Evolutionary conservation across 2,888 invertebrate species (phyloP), one percentile per base, ranked within the genome.

Genomic region (Epinotia brunnichana): DNA sequence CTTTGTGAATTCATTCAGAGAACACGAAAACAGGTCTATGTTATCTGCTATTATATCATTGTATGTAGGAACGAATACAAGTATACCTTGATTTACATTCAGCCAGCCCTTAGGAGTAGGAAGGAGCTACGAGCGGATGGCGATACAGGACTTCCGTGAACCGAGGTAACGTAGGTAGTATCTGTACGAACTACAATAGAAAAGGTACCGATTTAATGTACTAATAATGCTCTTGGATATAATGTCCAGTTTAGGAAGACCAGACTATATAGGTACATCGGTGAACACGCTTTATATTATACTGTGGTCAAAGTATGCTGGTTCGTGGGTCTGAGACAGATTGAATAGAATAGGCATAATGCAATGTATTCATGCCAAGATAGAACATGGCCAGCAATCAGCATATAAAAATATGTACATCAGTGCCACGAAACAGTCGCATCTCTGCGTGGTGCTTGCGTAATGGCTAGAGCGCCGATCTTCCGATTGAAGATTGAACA

Each of bases 131-230:
- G 41, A 54, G 19, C 70, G 70, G 70, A 60, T 53, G 70, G 24
- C 53, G 19, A 48, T 35, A 59, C 64, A 44, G 7, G n/a, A 35
- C 51, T 57, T 70, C 64, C 64, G 59, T 64, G 59, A 59, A 66
- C 60, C 53, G 41, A 41, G 15, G 39, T 53, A 44, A 64, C 17
- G 54, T 53, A n/a, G 19, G 54, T 41, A n/a, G 64, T 54, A 19
- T 66, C 39, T n/a, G 19, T 64, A 29, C 17, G 17, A 21, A 21
- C 21, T n/a, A 41, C 64, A 41, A 66, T 51, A 35, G 51, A 17
- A 21, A 29, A 63, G 48, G 63, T 29, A 13, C 17, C n/a, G 15
- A 17, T 19, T 53, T 9, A 19, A 9, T 24, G 5, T 4, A 24
- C 56, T 56, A 56, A 56, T 19, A 53, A 29, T 17, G 51, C 35